Evolutionary conservation across 2,797 vertebrate genomes (phyloP).

Genomic region (Poliocrania exsul): DNA sequence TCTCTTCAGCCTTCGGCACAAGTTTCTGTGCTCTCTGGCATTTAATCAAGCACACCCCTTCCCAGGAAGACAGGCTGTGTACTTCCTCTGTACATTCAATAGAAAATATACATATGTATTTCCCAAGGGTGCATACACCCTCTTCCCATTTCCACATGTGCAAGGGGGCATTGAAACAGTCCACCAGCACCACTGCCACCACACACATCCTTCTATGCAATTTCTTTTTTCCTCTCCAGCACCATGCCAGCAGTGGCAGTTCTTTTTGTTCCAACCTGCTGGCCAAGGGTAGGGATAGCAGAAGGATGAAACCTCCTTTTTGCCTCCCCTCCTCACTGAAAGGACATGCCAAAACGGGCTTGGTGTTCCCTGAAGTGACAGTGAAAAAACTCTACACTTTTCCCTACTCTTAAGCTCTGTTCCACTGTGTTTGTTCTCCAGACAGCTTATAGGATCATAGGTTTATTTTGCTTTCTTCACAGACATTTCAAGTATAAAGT

Average conservation of each 20-base stretch:
- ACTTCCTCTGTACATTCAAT: conserved; percentile 67
- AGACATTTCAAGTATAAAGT: conserved; percentile 56
- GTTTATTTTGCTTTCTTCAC: conserved; percentile 41
- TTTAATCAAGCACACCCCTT: conserved; percentile 26
- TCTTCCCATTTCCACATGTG: conserved; percentile 25
- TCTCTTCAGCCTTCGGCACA: conserved; percentile 28
- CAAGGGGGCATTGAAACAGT: conserved; percentile 39
- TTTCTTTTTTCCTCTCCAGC: background rate
- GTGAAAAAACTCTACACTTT: background rate
- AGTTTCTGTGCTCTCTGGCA: conserved; percentile 28
- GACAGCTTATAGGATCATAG: background rate
- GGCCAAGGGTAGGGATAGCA: background rate
- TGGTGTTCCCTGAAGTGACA: conserved; percentile 24
- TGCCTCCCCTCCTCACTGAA: background rate
- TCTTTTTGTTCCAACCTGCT: background rate
- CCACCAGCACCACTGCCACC: background rate
- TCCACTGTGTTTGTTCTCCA: conserved; percentile 7
- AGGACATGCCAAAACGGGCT: background rate
- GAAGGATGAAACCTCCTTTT: background rate
- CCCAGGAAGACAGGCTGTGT: conserved; percentile 59
- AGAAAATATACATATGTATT: conserved; percentile 66
- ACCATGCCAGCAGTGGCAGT: conserved; percentile 1
- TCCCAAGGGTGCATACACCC: conserved; percentile 38
- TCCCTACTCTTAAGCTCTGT: conserved; percentile 14
- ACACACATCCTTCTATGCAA: background rate